Base-by-base conservation (phyloP, 2,888 invertebrate species). In the Melipona beecheii region DNA sequence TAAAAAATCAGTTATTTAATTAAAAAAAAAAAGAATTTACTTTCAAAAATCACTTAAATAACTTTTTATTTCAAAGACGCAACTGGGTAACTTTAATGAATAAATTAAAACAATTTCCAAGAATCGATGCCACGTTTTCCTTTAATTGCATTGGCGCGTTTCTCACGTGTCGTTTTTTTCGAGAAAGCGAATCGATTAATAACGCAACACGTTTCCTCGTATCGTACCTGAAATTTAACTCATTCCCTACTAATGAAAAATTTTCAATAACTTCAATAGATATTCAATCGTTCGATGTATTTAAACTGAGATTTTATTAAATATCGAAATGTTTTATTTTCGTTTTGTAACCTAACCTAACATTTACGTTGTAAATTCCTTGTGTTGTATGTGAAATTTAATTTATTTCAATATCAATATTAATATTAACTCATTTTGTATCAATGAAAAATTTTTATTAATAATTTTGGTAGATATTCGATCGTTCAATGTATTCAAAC, bases 61-160 rank as follows among this genome's bases (percentile, higher is more conserved):
- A 69, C 13, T n/a, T 50, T 21, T 3, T 6, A 60, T 24, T n/a
- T 5, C 19, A 36, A 54, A 21, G 6, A 24, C 24, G 17, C 13
- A 21, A 15, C 15, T 24, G 19, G n/a, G 24, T 4, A 66, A 49
- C n/a, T 4, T n/a, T n/a, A 71, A 43, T 4, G 21, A 64, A 31
- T 74, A 13, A 65, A 75, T 66, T 56, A 19, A 75, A 66, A 54
- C 5, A 19, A 6, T 3, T 66, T 66, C 49, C 19, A 24, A 52
- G 74, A 74, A 65, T 19, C 17, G n/a, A 56, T 56, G 65, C n/a
- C 21, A 50, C 70, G 70, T 62, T 76, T 31, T 65, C 13, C 62
- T 36, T 74, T 65, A 65, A 65, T 54, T 24, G 36, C 36, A 50
- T 75, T 50, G n/a, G 36, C 56, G 31, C 4, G 27, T 27, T 27